These are phyloP conservation scores for Penelope pileata DNA, from an alignment of 2,113 vertebrate species.

Conservation along the genomic window DNA sequence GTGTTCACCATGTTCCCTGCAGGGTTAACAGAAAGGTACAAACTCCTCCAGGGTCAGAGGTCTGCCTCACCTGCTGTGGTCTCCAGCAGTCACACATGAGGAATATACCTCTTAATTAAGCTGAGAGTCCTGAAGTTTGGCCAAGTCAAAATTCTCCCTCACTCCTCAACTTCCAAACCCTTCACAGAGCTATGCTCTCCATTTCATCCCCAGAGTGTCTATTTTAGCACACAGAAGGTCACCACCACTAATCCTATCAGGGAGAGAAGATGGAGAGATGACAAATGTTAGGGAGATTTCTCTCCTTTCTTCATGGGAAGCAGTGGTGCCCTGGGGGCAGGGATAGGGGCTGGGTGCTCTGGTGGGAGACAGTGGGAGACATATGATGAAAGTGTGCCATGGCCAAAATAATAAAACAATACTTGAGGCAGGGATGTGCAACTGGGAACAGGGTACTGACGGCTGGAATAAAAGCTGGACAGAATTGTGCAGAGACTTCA, in stretches of 20 bases:
- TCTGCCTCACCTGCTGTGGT: neutral
- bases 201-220: neutral
- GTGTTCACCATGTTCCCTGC: neutral
- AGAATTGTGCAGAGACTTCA: rapidly evolving
- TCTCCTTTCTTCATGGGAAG: neutral
- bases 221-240: neutral
- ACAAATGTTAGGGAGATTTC: neutral
- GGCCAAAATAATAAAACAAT: neutral
- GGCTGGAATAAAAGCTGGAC: neutral
- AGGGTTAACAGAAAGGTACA: neutral
- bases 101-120: neutral
- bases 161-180: neutral
- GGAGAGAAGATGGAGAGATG: neutral
- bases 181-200: rapidly evolving
- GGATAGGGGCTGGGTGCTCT: neutral
- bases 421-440: neutral
- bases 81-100: neutral
- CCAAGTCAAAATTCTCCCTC: neutral
- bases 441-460: rapidly evolving
- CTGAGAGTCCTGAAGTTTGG: neutral
- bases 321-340: neutral
- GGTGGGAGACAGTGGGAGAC: neutral
- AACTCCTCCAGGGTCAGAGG: neutral
- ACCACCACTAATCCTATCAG: neutral
- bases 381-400: neutral